Base-by-base conservation (phyloP, 2,797 vertebrate genomes). In the Acrossocheilus fasciatus region DNA sequence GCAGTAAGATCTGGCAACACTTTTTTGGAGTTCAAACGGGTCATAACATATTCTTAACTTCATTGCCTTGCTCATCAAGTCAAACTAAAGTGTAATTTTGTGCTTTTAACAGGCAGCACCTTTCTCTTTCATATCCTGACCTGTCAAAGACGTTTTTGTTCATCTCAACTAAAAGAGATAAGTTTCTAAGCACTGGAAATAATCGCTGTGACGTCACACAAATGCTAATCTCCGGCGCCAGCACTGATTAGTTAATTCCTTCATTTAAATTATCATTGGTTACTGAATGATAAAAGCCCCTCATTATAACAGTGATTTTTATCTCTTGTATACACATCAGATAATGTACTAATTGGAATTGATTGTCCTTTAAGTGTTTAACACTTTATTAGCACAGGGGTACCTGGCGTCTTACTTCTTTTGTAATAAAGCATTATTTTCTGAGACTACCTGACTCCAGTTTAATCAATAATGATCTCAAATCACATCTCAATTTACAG, bases 41-140 rank as follows among this genome's bases (percentile, higher is more conserved):
- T 62, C 36, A 50, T 26, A 75, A 45, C 10, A 54, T 70, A 50
- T 36, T 50, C 4, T 23, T 17, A 66, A 66, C 14, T 34, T 15
- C 30, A 34, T 7, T 66, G 26, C 6, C 14, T 34, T 66, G 62
- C 26, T 7, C 34, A 26, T 66, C 30, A 34, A 66, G 26, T 41
- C 54, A 41, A 23, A 52, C 11, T 15, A 2, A 66, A 66, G 57
- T 79, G 43, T 50, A 47, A 84, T 77, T 77, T 43, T 12, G 72
- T 82, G 50, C 26, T 80, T 87, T 81, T 75, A 87, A 59, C 72
- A 86, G 26, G 69, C 10, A 64, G 39, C 62, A 68, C 64, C 66
- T 78, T 45, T 69, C 74, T 66, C 64, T 83, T 81, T 83, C 17
- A 72, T 23, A 73, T 72, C n/a, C 20, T 80, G 83, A 76, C 57